Base-by-base conservation (phyloP, 2,888 invertebrate species). In the Allophyes oxyacanthae region DNA sequence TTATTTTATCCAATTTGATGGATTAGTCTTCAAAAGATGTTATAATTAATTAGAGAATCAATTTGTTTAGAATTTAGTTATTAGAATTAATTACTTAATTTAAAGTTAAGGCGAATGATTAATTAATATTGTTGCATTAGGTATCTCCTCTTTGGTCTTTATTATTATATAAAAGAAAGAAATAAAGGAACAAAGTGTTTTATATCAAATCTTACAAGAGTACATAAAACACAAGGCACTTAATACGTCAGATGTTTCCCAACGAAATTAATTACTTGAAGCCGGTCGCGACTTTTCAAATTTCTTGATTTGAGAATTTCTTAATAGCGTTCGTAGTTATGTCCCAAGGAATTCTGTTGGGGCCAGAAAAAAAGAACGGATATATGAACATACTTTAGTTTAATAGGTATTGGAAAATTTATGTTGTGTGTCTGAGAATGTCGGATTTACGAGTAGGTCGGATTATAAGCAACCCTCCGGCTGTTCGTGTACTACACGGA, bases 261-360 rank as follows among this genome's bases (percentile, higher is more conserved):
- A 13, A 42, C 28, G 30, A 28, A 43, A 51, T 51, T 36, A 42
- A 51, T 41, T 28, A 51, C 20, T 20, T 13, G 9, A 10, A 36
- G 11, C 30, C 42, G 40, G 59, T 49, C 46, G 46, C 42, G 34
- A 60, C 50, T 63, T 64, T 53, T 48, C 41, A 43, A 43, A 69
- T 71, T 70, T 70, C 53, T 62, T 58, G 28, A 58, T 64, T 65
- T 59, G 32, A 59, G 56, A 69, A 69, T 69, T 58, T 63, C 45
- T 66, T 57, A 64, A 57, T 65, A 51, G 53, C 57, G 28, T 34
- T 26, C 41, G 6, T n/a, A 41, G 45, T 30, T 37, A 57, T 60
- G 42, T 37, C 44, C 8, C 9, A 14, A 37, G 34, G 44, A 40
- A 44, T 40, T 53, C 40, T 38, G n/a, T 37, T 15, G 15, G 15